phyloP scores from a whole-genome alignment of 2,797 vertebrate species.

The Protosalanx chinensis region DNA sequence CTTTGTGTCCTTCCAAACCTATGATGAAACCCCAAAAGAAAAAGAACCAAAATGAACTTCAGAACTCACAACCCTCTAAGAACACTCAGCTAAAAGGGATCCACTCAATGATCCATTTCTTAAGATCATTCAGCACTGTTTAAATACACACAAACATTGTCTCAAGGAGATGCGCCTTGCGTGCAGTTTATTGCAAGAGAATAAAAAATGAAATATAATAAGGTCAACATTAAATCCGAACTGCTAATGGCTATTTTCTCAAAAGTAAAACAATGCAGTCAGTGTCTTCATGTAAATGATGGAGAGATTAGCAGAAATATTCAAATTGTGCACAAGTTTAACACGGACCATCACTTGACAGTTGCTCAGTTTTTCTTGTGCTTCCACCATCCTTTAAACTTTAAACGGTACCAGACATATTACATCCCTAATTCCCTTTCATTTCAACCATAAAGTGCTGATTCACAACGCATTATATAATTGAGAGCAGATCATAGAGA shows the following conservation, averaged over 20 bases:
- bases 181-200: slow-evolving; percentile 31
- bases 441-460: slow-evolving; percentile 33
- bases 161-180: slow-evolving; percentile 57
- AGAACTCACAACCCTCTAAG: too few relatives aligned
- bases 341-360: not conserved
- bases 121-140: not conserved
- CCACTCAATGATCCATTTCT: too few relatives aligned
- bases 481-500: slow-evolving; percentile 33
- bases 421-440: slow-evolving; percentile 17
- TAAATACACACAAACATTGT: slow-evolving; percentile 54
- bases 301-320: not conserved
- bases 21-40: too few relatives aligned
- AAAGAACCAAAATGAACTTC: too few relatives aligned
- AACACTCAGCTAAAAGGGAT: too few relatives aligned
- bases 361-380: not conserved
- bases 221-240: not conserved
- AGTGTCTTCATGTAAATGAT: not conserved
- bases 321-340: not conserved
- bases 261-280: not conserved
- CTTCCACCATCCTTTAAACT: slow-evolving; percentile 8
- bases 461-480: slow-evolving; percentile 46
- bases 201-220: not conserved
- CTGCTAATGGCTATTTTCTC: not conserved
- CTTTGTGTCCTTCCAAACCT: not conserved
- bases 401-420: slow-evolving; percentile 30